Conservation (phyloP, 2,888 invertebrate genomes). For the Lathronympha strigana region DNA sequence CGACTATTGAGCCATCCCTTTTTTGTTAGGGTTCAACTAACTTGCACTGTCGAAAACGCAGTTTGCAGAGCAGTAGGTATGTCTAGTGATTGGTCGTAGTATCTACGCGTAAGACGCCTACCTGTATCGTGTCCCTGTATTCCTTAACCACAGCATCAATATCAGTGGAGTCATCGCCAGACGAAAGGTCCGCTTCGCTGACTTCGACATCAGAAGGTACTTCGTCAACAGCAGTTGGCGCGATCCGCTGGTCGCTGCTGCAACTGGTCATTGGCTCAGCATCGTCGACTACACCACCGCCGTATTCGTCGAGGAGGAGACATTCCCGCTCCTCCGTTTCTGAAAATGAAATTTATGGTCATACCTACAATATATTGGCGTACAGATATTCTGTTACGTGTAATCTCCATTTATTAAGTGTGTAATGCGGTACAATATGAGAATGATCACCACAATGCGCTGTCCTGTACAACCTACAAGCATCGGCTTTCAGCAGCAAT, state of each 20-base stretch:
- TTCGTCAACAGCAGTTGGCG: conserved; percentile 66
- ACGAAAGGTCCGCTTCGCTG: conserved; percentile 83
- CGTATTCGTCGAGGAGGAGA: conserved; percentile 84
- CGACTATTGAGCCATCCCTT: too few species aligned
- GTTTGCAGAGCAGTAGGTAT: too few species aligned
- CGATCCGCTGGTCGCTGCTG: conserved; percentile 60
- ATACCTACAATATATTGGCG: too few species aligned
- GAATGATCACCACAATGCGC: too few species aligned
- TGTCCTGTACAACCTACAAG: too few species aligned
- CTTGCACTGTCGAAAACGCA: too few species aligned
- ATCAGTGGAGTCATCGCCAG: conserved; percentile 88
- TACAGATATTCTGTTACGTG: too few species aligned
- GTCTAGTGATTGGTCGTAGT: too few species aligned
- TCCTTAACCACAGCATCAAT: conserved; percentile 91
- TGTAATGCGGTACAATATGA: too few species aligned
- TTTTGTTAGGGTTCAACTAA: too few species aligned
- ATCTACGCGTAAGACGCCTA: conserved; percentile 51
- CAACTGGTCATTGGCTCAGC: conserved; percentile 64
- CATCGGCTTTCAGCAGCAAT: too few species aligned
- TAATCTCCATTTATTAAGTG: too few species aligned
- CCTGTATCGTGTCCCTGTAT: conserved; percentile 89
- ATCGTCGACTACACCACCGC: conserved; percentile 70
- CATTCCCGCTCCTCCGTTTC: conserved; percentile 85
- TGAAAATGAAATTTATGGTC: conserved; percentile 44
- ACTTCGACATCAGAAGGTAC: conserved; percentile 74